Base-by-base conservation (phyloP, 2,113 vertebrate genomes). In the Perca fluviatilis region DNA sequence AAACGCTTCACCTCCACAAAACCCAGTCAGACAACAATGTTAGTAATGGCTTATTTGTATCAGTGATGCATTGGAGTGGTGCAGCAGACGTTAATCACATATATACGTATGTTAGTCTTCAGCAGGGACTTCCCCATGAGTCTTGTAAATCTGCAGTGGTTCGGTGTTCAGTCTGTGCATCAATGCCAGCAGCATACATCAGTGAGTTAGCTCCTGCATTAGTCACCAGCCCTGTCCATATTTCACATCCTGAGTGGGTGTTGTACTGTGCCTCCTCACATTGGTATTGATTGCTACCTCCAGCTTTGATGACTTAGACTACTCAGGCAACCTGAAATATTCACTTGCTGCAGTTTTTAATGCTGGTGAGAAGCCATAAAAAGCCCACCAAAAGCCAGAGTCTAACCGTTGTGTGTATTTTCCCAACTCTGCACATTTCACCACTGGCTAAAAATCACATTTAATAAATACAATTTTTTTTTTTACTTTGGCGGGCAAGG, bases 211-310 rank as follows among this genome's bases (percentile, higher is more conserved):
- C 65, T 54, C 15, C 50, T 49, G 63, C 76, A 84, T 64, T 60
- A 81, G 70, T 64, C 60, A 62, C n/a, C 3, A 43, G 40, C 33
- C 6, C 47, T 21, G 57, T 76, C 61, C 70, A 83, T 65, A 85
- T 66, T 85, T 82, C 79, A 84, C 72, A 72, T 7, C 25, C 13
- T 63, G 78, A 86, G 80, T 83, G 79, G 65, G 80, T 73, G 70
- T 46, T 82, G 49, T 27, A 11, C 46, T 56, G 33, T 70, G 74
- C 47, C 80, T 83, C 69, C 49, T 56, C 70, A 63, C 19, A 82
- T 79, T 51, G 67, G 14, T 79, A 86, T 88, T 85, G 83, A 92
- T 85, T 81, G 62, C 82, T 69, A 78, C 79, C 65, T 80, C 54
- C 36, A 67, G 72, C 65, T 69, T 64, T 80, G 83, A 80, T 73